Evolutionary conservation across 2,797 vertebrate species (phyloP), one percentile per base, ranked within the genome.

Genomic region (Amblyraja radiata): DNA sequence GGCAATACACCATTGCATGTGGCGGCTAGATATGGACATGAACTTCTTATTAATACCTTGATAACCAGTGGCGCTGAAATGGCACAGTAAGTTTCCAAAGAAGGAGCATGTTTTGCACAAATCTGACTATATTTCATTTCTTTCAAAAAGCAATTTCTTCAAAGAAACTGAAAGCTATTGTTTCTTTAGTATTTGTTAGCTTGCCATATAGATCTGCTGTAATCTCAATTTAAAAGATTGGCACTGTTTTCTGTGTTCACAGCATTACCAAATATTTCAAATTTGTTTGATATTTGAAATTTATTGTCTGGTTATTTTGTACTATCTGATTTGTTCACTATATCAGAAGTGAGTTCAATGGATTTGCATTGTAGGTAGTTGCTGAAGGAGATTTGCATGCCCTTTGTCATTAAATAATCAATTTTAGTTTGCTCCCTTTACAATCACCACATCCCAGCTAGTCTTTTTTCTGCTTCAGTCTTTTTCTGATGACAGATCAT

Each of bases 1-100:
- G 98, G 99, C 14, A 99, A 99, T 96, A 99, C 99, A 0, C 98
- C 99, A 0, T 97, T 99, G 77, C 99, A 99, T 25, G 97, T 99
- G 73, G 99, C 99, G 46, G 98, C 98, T 13, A 97, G 98, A 95
- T 98, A 97, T 0, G 98, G 98, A 32, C 98, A 99, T 6, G 98
- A 99, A 93, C 98, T 98, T 94, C 97, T 99, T 95, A 98, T 99
- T 95, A 99, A 98, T 97, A 98, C 98, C 91, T 97, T 99, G 93
- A 98, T 99, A 95, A 98, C 98, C 93, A 98, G 98, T 0, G 98
- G 98, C 93, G 98, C 98, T 0, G 98, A 99, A 95, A 97, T 97
- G 95, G 97, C 98, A 80, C 98, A 97, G 99, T 99, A 95, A 93
- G 96, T 96, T 93, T 36, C 93, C 94, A 54, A 76, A 93, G 28